phyloP scores from a whole-genome alignment of 2,113 vertebrate genomes.

The Cebus imitator region DNA sequence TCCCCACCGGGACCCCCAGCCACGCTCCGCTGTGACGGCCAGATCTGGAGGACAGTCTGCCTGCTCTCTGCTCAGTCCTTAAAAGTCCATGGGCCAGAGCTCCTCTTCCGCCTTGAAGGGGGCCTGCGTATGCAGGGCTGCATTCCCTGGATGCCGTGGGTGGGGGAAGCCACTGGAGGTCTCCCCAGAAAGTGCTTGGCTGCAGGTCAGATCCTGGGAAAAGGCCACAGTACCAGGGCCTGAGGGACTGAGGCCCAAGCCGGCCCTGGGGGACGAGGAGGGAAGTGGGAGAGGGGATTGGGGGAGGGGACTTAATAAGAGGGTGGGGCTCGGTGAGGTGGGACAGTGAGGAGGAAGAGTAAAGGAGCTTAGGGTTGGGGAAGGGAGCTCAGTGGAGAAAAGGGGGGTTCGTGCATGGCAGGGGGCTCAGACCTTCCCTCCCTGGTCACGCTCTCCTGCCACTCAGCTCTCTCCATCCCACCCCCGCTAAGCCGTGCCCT shows the following conservation, averaged over 20 bases:
- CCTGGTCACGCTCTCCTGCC: background rate
- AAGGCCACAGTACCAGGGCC: background rate
- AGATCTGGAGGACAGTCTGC: background rate
- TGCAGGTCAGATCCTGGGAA: background rate
- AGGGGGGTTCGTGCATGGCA: too few species aligned
- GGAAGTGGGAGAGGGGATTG: too few species aligned
- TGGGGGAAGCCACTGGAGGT: background rate
- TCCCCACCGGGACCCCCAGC: background rate
- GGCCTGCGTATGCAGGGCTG: background rate
- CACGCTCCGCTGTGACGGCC: background rate
- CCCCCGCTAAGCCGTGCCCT: background rate
- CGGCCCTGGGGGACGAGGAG: too few species aligned
- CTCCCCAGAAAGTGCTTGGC: background rate
- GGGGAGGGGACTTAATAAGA: background rate
- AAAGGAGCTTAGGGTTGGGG: background rate
- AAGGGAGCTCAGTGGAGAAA: background rate
- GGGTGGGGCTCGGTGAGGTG: too few species aligned
- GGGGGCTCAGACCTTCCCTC: background rate
- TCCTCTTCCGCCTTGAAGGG: background rate
- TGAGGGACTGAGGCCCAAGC: background rate
- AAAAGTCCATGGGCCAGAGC: slow-evolving; percentile 59
- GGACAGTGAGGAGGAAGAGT: background rate
- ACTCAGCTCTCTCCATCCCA: background rate
- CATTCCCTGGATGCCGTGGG: slow-evolving; percentile 39
- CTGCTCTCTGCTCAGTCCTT: slow-evolving; percentile 56